Evolutionary conservation across 1,140 invertebrate genomes (phyloP).

Genomic region (Hermetia illucens): DNA sequence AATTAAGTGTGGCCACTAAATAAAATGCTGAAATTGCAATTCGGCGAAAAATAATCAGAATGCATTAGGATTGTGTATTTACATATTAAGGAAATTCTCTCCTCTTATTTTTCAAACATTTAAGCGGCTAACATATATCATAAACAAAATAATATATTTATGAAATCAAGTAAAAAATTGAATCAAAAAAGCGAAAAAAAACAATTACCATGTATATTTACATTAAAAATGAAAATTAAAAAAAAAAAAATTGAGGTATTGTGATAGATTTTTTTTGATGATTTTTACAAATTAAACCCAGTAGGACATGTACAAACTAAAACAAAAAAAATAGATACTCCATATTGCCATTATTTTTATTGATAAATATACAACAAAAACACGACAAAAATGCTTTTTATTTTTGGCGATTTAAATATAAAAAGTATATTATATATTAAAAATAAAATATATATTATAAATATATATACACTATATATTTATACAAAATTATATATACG

Average conservation of each 20-base stretch:
- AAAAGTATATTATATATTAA: too few species aligned
- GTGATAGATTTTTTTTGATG: conserved; percentile 5
- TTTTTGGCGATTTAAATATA: conserved; percentile 4
- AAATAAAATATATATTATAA: background rate
- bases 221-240: background rate
- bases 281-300: conserved; percentile 5
- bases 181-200: too few species aligned
- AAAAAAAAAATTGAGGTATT: conserved; percentile 3
- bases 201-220: background rate
- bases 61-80: background rate
- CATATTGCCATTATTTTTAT: conserved; percentile 6
- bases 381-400: conserved; percentile 6
- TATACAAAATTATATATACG: conserved; percentile 1
- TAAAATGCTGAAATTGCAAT: too few species aligned
- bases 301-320: conserved; percentile 3
- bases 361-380: conserved; percentile 2
- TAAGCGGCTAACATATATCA: too few species aligned
- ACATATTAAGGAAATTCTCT: background rate
- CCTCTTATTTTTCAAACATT: too few species aligned
- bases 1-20: too few species aligned
- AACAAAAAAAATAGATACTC: conserved; percentile 4
- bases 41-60: too few species aligned
- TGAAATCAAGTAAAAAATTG: too few species aligned
- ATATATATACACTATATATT: conserved; percentile 1
- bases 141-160: too few species aligned